These are phyloP conservation scores for Ammospiza caudacuta DNA, from an alignment of 2,113 vertebrate species.

Conservation along the genomic window DNA sequence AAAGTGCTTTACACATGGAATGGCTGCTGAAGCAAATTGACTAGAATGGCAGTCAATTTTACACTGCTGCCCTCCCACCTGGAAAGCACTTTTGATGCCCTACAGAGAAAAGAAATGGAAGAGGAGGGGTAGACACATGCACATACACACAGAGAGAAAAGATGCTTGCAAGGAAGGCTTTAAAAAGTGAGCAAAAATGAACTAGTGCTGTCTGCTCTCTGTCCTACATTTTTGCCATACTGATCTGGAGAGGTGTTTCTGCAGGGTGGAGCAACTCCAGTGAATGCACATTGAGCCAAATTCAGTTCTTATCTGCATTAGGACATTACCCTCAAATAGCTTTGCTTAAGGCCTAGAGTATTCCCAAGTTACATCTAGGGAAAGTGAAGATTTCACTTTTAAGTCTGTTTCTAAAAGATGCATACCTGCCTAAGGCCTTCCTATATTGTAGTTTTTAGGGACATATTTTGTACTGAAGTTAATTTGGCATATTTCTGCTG, in stretches of 20 bases:
- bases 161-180: neutral
- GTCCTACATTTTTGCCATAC: neutral
- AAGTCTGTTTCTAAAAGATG: neutral
- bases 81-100: slow-evolving; percentile 51
- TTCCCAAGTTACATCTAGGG: neutral
- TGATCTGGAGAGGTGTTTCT: slow-evolving; percentile 8
- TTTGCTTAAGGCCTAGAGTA: slow-evolving; percentile 30
- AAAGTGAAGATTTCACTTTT: neutral
- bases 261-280: neutral
- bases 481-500: neutral
- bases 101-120: slow-evolving; percentile 51
- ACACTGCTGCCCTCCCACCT: slow-evolving; percentile 47
- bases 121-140: neutral
- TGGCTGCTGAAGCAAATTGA: slow-evolving; percentile 62
- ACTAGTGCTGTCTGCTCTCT: neutral
- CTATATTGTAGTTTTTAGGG: neutral
- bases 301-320: slow-evolving; percentile 15
- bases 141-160: neutral
- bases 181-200: neutral
- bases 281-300: neutral
- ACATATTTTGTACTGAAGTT: neutral
- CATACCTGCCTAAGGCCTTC: neutral
- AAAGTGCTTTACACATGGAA: slow-evolving; percentile 64
- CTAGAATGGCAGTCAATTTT: slow-evolving; percentile 56
- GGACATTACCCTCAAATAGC: slow-evolving; percentile 16